These are phyloP conservation scores for Gymnosoma rotundatum DNA, from an alignment of 2,888 invertebrate genomes.

Conservation along the genomic window DNA sequence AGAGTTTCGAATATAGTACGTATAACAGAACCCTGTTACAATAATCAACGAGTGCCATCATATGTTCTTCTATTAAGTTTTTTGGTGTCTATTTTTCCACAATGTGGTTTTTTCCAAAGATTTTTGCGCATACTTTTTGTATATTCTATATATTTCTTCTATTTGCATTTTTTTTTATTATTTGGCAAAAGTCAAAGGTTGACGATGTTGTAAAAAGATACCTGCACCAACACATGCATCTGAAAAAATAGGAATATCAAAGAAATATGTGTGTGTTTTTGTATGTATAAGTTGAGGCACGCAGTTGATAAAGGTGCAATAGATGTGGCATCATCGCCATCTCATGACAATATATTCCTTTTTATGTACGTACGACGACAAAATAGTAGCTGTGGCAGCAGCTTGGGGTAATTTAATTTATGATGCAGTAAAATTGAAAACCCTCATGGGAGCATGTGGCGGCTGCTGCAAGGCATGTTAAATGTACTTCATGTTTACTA, in stretches of 20 bases:
- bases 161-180: constrained; percentile 20
- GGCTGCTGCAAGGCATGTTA: constrained; percentile 66
- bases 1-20: too few species aligned
- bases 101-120: constrained; percentile 56
- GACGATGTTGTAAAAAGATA: constrained; percentile 56
- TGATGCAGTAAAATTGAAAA: constrained; percentile 75
- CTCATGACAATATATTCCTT: constrained; percentile 66
- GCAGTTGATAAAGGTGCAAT: constrained; percentile 69
- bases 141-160: constrained; percentile 56
- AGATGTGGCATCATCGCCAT: constrained; percentile 64
- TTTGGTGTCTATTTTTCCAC: constrained; percentile 52
- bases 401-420: constrained; percentile 74
- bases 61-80: constrained; percentile 36
- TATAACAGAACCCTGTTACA: background rate
- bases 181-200: constrained; percentile 68
- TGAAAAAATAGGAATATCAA: background rate
- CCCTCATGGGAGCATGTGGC: constrained; percentile 72
- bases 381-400: constrained; percentile 68
- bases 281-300: constrained; percentile 31
- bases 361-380: constrained; percentile 35
- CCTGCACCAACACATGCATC: constrained; percentile 39
- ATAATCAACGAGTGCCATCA: constrained; percentile 10
- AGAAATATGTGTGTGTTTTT: constrained; percentile 1
- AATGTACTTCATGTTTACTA: constrained; percentile 52
- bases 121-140: constrained; percentile 71